Evolutionary conservation across 1,140 invertebrate species (phyloP), one percentile per base, ranked within the genome.

Genomic region (Dreissena polymorpha): DNA sequence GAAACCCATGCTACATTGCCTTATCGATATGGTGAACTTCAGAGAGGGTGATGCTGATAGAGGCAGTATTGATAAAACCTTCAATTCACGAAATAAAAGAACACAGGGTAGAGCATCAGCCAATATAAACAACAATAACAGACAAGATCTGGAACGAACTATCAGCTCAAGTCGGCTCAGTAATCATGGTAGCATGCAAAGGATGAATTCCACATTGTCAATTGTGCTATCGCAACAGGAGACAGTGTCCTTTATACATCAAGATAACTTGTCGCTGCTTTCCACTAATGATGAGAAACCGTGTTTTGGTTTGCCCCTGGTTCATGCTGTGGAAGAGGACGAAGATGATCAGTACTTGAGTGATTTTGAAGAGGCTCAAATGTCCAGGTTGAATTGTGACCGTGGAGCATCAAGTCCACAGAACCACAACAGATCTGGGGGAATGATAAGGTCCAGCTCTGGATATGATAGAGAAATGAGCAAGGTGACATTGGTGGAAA

Each of bases 11-110:
- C 92, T 98, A 7, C 96, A 97, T 89, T 96, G 97, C 90, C 93
- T 97, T 84, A 96, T 97, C 86, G 96, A 97, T 90, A 92, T 97
- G n/a, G 92, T 97, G 55, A 96, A 96, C 0, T 94, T 97, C 63
- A 86, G 86, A 60, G 84, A 86, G 0, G 53, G 68, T 27, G 90
- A 91, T 81, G 55, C 57, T 0, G 87, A 89, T 10, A 68, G 85
- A 64, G 89, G 88, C 12, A 76, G 75, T 13, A 64, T 27, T 72
- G 60, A 68, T 57, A 88, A 71, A n/a, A 49, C 39, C 10, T 21
- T 67, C 10, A 63, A 68, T n/a, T 76, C 71, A 25, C 50, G 64
- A 8, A 49, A 68, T 8, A 6, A 25, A 60, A 78, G 51, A 57
- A 57, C 23, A 10, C 27, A 67, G 25, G 77, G 21, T 10, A 64